These are phyloP conservation scores for Pachliopta kotzebuea DNA, from an alignment of 2,888 invertebrate species.

Conservation along the genomic window DNA sequence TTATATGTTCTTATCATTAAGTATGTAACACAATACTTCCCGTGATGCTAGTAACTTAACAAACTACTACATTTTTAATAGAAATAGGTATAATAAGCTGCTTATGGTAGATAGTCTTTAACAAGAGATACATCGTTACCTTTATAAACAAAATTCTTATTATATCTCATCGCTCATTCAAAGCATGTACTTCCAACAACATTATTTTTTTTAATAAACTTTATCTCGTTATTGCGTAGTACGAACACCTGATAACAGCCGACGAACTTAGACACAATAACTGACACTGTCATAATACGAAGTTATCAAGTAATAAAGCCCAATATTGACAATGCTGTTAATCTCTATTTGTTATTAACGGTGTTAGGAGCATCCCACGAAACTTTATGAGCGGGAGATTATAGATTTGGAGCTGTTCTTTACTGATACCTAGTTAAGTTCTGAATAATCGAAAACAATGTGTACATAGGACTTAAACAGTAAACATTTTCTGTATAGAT, in stretches of 20 bases:
- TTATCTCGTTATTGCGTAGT: slow-evolving; percentile 37
- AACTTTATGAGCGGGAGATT: neutral
- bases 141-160: too few relatives aligned
- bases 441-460: too few relatives aligned
- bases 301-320: slow-evolving; percentile 45
- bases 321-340: slow-evolving; percentile 45
- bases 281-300: slow-evolving; percentile 35
- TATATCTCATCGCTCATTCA: slow-evolving; percentile 33
- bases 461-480: too few relatives aligned
- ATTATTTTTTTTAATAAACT: slow-evolving; percentile 32
- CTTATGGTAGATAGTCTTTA: too few relatives aligned
- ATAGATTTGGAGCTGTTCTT: neutral
- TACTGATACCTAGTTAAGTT: neutral
- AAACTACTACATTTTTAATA: too few relatives aligned
- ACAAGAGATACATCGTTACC: too few relatives aligned
- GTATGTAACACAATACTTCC: too few relatives aligned
- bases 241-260: slow-evolving; percentile 35
- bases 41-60: too few relatives aligned
- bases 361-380: slow-evolving; percentile 6
- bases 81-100: too few relatives aligned
- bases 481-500: too few relatives aligned
- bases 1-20: too few relatives aligned
- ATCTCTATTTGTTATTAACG: slow-evolving; percentile 38
- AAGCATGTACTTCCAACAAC: slow-evolving; percentile 37
- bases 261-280: slow-evolving; percentile 13